Base-by-base conservation (phyloP, 2,888 invertebrate species). In the Melanophora roralis region DNA sequence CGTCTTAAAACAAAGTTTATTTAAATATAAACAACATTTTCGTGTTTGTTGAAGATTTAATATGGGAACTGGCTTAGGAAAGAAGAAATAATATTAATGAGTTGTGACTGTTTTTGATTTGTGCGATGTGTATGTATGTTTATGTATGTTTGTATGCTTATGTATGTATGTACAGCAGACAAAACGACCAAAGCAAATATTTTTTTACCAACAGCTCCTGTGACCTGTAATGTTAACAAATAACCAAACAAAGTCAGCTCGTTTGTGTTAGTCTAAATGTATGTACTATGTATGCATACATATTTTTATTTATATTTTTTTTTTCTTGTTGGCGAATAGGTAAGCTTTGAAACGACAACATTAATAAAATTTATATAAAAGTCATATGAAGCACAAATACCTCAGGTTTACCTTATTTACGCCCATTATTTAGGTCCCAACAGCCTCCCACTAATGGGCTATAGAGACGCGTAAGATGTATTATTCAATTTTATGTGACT, bases 161-260 rank as follows among this genome's bases (percentile, higher is more conserved):
- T 27, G 4, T 27, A 27, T 27, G 6, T 27, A 6, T 27, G 27
- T 27, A 6, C 3, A 27, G 27, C 4, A 21, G 9, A 23, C 12
- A 43, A 40, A 65, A 72, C 53, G 34, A 43, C 40, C 38, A 65
- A 65, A 67, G 67, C 67, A 78, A 73, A 67, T 45, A 60, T 43
- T 67, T 73, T 49, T 43, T 43, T 36, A 36, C 55, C 40, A 64
- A 57, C 62, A 57, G 69, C 69, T 71, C 69, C 76, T 71, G 57
- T 77, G 76, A 77, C 76, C 76, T 71, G 76, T 71, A 71, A 77
- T 49, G 40, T 49, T 71, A 69, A 75, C 74, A 74, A 67, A 67
- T 60, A 67, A 67, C 62, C 16, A 68, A 71, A 64, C 69, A 65
- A 51, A 47, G 27, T 27, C 27, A 27, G 27, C n/a, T n/a, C n/a